Evolutionary conservation across 2,797 vertebrate species (phyloP), one percentile per base, ranked within the genome.

Genomic region (Apodemus agrarius): DNA sequence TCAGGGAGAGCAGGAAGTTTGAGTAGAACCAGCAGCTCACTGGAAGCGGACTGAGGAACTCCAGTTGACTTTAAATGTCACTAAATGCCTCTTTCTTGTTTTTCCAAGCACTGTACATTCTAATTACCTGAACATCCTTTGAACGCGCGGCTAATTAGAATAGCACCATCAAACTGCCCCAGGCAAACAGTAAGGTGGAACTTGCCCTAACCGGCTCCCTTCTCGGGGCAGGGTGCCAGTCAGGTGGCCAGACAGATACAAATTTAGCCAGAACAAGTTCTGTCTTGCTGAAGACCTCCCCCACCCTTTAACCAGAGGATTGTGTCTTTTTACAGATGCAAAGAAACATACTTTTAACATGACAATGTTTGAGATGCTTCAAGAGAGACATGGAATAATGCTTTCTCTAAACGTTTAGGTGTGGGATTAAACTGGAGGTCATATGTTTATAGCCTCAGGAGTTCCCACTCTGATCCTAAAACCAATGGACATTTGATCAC

Each of bases 111-210:
- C 24, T 13, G 29, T 43, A 40, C 7, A 1, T 96, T 97, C 90
- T 90, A 91, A 92, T 96, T 93, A 96, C 37, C 59, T 91, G 75
- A 69, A 96, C 92, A 85, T 78, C 31, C 59, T 96, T 93, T 95
- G 78, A 94, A 87, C 46, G 1, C 46, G 1, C 43, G 85, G 31
- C 63, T 94, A 94, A 92, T 93, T 96, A 93, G 87, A 91, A 79
- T 89, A 91, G n/a, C 31, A 76, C 37, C 59, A 57, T 92, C 81
- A 74, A 54, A 29, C 12, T 40, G 88, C 78, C 81, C 31, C 43
- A 34, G 87, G 92, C 61, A 89, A 87, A 90, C 63, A 76, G 54
- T 80, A 92, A 80, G 12, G 37, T 16, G 59, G 87, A 82, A 84
- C 4, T 31, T 79, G 74, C 76, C 43, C 89, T 72, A 67, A 49